Evolutionary conservation across 2,888 invertebrate genomes (phyloP).

Genomic region (Scelioninae gen. 2): DNA sequence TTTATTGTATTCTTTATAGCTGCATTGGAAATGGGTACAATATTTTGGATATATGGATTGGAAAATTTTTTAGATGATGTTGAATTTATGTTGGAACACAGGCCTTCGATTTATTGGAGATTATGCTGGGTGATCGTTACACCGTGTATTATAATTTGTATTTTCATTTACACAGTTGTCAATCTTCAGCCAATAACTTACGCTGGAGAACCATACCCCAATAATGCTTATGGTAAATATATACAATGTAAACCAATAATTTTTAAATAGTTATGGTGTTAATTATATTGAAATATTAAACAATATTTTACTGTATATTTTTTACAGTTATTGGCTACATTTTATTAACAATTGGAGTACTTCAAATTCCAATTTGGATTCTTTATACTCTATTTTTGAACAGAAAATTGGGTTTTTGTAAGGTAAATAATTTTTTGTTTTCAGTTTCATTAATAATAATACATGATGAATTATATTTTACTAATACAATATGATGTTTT

Average conservation of each 20-base stretch:
- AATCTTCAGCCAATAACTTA: constrained; percentile 80
- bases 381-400: constrained; percentile 67
- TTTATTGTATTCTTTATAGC: constrained; percentile 75
- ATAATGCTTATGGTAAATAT: constrained; percentile 21
- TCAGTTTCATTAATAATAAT: not conserved
- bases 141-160: constrained; percentile 82
- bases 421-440: not conserved
- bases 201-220: constrained; percentile 70
- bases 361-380: constrained; percentile 76
- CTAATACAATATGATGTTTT: too few species aligned
- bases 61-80: constrained; percentile 83
- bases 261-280: too few species aligned
- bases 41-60: constrained; percentile 76
- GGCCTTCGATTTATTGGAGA: constrained; percentile 85
- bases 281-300: not conserved
- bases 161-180: constrained; percentile 83
- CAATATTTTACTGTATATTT: not conserved
- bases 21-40: constrained; percentile 73
- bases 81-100: constrained; percentile 86
- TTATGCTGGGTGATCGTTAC: constrained; percentile 87
- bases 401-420: constrained; percentile 61
- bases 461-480: not conserved
- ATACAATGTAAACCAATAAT: too few species aligned
- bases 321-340: constrained; percentile 76
- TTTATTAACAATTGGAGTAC: constrained; percentile 76